Evolutionary conservation across 2,888 invertebrate species (phyloP).

Genomic region (Cerastis leucographa): DNA sequence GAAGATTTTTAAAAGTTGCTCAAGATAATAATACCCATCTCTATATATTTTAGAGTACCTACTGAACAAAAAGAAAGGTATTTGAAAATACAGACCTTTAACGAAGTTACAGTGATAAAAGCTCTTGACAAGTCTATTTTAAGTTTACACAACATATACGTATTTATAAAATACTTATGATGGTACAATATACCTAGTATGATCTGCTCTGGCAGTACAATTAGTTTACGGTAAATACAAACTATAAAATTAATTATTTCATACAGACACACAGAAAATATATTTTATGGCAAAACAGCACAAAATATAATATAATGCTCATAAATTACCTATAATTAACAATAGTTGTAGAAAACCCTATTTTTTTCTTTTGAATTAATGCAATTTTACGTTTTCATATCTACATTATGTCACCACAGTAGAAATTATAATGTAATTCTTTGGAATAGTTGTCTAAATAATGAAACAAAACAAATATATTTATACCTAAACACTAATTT

Average conservation of each 20-base stretch:
- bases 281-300: conserved; percentile 65
- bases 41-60: neutral
- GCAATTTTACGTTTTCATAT: conserved; percentile 42
- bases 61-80: conserved; percentile 5
- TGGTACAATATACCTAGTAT: conserved; percentile 47
- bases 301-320: conserved; percentile 65
- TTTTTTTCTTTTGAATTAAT: conserved; percentile 39
- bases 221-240: conserved; percentile 48
- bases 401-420: conserved; percentile 54
- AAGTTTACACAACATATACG: conserved; percentile 46
- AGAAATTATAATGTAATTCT: conserved; percentile 68
- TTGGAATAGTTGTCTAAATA: conserved; percentile 71
- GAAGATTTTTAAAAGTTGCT: neutral
- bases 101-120: conserved; percentile 11
- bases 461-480: conserved; percentile 53
- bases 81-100: neutral
- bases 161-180: conserved; percentile 53
- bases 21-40: neutral
- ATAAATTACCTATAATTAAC: conserved; percentile 74
- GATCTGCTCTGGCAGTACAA: conserved; percentile 53
- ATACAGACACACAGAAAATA: conserved; percentile 59
- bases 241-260: conserved; percentile 44
- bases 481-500: conserved; percentile 52
- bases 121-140: conserved; percentile 19
- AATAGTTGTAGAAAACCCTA: conserved; percentile 59